phyloP scores from a whole-genome alignment of 1,140 invertebrate species.

The Diorhabda elongata region DNA sequence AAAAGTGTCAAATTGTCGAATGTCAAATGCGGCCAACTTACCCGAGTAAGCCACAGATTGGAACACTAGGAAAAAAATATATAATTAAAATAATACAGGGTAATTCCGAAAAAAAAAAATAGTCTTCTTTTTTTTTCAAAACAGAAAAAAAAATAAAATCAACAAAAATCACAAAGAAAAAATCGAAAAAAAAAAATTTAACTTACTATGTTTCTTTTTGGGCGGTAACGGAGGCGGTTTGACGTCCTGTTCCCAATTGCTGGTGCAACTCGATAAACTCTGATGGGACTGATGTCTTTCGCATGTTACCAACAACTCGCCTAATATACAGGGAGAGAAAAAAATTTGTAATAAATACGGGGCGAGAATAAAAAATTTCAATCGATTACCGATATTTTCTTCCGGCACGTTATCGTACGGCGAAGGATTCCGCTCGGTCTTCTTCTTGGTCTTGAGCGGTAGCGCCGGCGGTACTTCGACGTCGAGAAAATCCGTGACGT shows the following conservation, averaged over 20 bases:
- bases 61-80: slow-evolving; percentile 66
- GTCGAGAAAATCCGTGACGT: slow-evolving; percentile 22
- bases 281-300: slow-evolving; percentile 50
- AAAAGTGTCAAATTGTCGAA: no score
- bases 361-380: neutral
- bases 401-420: slow-evolving; percentile 71
- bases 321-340: slow-evolving; percentile 14
- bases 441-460: slow-evolving; percentile 58
- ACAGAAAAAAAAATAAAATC: no score
- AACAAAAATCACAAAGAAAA: no score
- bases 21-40: slow-evolving; percentile 56
- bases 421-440: slow-evolving; percentile 61
- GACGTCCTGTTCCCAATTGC: slow-evolving; percentile 49
- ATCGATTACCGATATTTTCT: slow-evolving; percentile 40
- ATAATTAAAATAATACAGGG: neutral
- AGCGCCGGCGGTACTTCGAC: slow-evolving; percentile 60
- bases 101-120: no score
- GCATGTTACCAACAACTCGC: slow-evolving; percentile 54
- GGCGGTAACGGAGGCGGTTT: slow-evolving; percentile 83
- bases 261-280: slow-evolving; percentile 32
- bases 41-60: slow-evolving; percentile 90
- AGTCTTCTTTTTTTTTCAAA: no score
- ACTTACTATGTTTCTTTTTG: slow-evolving; percentile 92
- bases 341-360: neutral
- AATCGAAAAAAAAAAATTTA: no score